Percentiles rank a stretch among this genome's conserved stretches.
Evolutionary conservation across 2,888 invertebrate genomes (phyloP).

Genomic region (Cotesia congregata): DNA sequence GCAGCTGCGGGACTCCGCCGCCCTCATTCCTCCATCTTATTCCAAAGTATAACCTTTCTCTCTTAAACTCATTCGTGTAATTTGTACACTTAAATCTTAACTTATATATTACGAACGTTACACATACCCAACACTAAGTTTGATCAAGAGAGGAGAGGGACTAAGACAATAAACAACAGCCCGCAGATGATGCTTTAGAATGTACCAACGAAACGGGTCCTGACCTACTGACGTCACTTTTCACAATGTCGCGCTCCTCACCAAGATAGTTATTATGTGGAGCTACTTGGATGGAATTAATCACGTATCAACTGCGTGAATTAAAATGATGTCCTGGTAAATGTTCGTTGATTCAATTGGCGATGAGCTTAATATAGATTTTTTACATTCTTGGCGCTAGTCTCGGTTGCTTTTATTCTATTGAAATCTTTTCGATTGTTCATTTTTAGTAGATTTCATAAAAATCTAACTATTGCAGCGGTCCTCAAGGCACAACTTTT

Average conservation of each 20-base stretch:
- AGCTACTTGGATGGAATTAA: background rate
- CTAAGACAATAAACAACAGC: slow-evolving; percentile 41
- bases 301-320: background rate
- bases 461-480: too few species aligned
- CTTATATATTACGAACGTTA: slow-evolving; percentile 1
- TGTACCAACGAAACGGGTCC: slow-evolving; percentile 48
- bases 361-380: background rate
- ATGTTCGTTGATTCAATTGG: background rate
- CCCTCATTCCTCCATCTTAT: slow-evolving; percentile 35
- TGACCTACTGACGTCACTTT: slow-evolving; percentile 58
- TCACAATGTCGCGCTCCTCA: background rate
- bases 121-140: background rate
- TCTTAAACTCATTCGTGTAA: slow-evolving; percentile 25
- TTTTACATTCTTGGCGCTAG: background rate
- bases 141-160: background rate
- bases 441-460: too few species aligned
- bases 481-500: too few species aligned
- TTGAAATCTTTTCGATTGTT: too few species aligned
- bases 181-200: slow-evolving; percentile 56
- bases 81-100: slow-evolving; percentile 20
- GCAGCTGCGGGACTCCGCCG: slow-evolving; percentile 58
- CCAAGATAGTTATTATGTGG: background rate
- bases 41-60: slow-evolving; percentile 13
- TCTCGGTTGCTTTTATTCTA: too few species aligned
- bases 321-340: background rate